Base-by-base conservation (phyloP, 92 coral and sea anemone species). In the Epizoanthus rinbou region DNA sequence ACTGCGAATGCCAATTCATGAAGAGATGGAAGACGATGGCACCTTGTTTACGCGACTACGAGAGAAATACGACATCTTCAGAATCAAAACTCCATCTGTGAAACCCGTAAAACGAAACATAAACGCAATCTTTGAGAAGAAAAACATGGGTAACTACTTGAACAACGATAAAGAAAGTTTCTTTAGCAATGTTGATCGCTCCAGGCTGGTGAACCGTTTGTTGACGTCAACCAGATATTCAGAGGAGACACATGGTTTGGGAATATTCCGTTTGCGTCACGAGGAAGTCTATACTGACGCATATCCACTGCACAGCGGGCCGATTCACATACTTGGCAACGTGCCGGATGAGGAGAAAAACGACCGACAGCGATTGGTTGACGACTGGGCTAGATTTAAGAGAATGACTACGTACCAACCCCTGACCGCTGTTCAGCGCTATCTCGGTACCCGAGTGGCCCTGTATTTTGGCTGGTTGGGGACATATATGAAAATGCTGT, bases 401-500 rank as follows among this genome's bases (percentile, higher is more conserved):
- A 62, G 70, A 24, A 45, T 73, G 14, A 67, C 70, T 54, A 73
- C 35, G 63, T 85, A 80, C 22, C 92, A 89, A 59, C 92, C 92
- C 24, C 64, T 89, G 73, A 85, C 66, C 68, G 92, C 84, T 23
- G 74, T 89, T 60, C 84, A 80, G 7, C 69, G 54, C 2, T 89
- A 89, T 50, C 74, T 89, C 47, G 92, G 92, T 25, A 65, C 84
- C 19, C 82, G 89, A 19, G 73, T 89, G 23, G 92, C 84, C 2
- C 31, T 89, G 79, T 89, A 89, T 54, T 89, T 80, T 52, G 92
- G 89, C 15, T 89, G 92, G 92, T 39, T 81, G 7, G 92, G 92
- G 2, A 73, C 81, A 8, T 89, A 89, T 28, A 81, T 73, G 5
- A 23, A 73, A 4, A 89, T 89, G 92, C 66, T 89, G 25, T 73